phyloP scores from a whole-genome alignment of 2,888 invertebrate genomes.

The Cryptocheilus praepositus region DNA sequence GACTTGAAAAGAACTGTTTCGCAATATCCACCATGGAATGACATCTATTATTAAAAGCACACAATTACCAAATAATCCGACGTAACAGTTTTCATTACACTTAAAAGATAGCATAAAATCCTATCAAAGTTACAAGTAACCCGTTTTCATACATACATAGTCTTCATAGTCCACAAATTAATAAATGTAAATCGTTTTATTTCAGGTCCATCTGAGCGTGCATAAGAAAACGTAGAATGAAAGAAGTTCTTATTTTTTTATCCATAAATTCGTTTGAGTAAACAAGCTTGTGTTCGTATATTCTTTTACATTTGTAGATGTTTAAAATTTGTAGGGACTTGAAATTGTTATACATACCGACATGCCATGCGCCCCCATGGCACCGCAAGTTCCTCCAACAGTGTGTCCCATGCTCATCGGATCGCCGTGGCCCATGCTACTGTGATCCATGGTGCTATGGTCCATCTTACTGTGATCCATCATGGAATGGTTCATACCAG shows the following conservation, averaged over 20 bases:
- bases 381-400: slow-evolving; percentile 31
- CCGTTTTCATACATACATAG: no score
- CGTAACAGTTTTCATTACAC: no score
- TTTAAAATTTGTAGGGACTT: no score
- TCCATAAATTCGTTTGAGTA: no score
- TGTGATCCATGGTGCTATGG: slow-evolving; percentile 46
- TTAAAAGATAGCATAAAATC: no score
- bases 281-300: no score
- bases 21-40: slow-evolving; percentile 88
- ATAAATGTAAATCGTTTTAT: no score
- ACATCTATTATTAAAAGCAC: slow-evolving; percentile 74
- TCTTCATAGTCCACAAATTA: no score
- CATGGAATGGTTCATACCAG: slow-evolving; percentile 36
- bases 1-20: slow-evolving; percentile 88
- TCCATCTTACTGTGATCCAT: slow-evolving; percentile 37
- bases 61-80: background rate
- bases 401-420: slow-evolving; percentile 33
- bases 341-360: slow-evolving; percentile 60
- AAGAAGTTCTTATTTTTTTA: background rate
- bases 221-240: background rate
- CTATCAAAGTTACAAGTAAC: no score
- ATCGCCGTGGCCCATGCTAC: slow-evolving; percentile 31
- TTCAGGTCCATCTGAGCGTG: background rate
- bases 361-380: slow-evolving; percentile 65
- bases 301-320: no score